Percentiles rank a stretch among this genome's conserved stretches.
Conservation (phyloP, 2,113 vertebrate species). For the Ranitomeya imitator region DNA sequence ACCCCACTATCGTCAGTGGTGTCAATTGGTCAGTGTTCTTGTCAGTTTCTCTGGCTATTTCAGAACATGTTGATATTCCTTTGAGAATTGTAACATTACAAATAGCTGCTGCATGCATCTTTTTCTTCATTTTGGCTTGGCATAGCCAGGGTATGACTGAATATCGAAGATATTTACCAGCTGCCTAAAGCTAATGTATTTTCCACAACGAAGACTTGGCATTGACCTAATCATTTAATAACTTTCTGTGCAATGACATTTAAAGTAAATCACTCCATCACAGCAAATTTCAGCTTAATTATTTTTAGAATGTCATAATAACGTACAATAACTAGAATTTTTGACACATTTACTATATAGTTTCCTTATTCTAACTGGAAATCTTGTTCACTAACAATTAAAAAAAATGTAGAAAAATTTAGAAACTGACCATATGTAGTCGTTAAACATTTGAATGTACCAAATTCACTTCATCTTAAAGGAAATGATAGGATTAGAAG, state of each 20-base stretch:
- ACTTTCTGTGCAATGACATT: not conserved
- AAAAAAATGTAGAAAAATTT: not conserved
- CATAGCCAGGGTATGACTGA: not conserved
- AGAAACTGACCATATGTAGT: not conserved
- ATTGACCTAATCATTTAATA: not conserved
- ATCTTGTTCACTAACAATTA: not conserved
- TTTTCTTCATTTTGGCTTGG: not conserved
- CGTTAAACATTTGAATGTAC: not conserved
- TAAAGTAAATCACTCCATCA: not conserved
- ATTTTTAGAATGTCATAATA: not conserved
- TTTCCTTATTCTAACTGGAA: not conserved
- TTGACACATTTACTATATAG: not conserved
- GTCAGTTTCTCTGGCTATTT: too few species aligned
- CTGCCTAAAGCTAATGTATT: not conserved
- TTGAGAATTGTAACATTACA: not conserved
- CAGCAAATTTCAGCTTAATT: not conserved
- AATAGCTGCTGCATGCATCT: not conserved
- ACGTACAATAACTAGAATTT: not conserved
- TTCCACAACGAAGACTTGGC: not conserved
- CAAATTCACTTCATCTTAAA: not conserved
- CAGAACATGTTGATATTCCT: too few species aligned
- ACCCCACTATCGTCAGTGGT: too few species aligned
- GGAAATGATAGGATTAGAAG: too few species aligned
- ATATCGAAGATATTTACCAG: not conserved
- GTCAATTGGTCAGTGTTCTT: too few species aligned